phyloP scores from a whole-genome alignment of 2,113 vertebrate genomes.

The Nibea coibor region DNA sequence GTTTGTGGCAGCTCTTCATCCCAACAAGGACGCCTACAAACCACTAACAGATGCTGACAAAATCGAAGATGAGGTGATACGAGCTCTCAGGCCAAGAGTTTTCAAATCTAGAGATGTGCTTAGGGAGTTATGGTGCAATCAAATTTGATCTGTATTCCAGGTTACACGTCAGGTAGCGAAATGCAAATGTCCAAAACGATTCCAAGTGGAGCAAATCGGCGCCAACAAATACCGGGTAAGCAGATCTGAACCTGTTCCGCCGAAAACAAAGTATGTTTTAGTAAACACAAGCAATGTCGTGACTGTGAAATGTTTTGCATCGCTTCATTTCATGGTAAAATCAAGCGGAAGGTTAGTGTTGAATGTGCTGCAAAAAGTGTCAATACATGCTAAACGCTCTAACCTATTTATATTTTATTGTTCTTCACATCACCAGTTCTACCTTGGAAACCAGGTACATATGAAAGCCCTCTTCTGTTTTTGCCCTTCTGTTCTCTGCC shows the following conservation, averaged over 20 bases:
- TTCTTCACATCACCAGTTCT: conserved; percentile 96
- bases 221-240: conserved; percentile 99
- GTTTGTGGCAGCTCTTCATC: conserved; percentile 98
- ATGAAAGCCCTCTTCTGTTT: conserved; percentile 53
- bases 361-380: conserved; percentile 16
- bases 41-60: conserved; percentile 98
- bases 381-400: conserved; percentile 78
- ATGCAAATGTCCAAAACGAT: conserved; percentile 98
- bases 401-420: conserved; percentile 82
- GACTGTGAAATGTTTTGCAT: neutral
- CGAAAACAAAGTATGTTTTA: neutral
- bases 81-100: neutral
- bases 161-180: conserved; percentile 98
- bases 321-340: neutral
- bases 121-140: neutral
- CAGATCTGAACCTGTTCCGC: neutral
- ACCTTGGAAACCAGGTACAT: conserved; percentile 99
- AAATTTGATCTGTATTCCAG: conserved; percentile 78
- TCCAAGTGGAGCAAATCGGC: conserved; percentile 99
- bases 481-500: conserved; percentile 47
- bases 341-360: conserved; percentile 35
- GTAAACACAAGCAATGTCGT: neutral
- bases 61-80: conserved; percentile 96
- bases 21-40: conserved; percentile 98
- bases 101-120: neutral